Evolutionary conservation across 2,113 vertebrate species (phyloP), one percentile per base, ranked within the genome.

Genomic region (Meles meles): DNA sequence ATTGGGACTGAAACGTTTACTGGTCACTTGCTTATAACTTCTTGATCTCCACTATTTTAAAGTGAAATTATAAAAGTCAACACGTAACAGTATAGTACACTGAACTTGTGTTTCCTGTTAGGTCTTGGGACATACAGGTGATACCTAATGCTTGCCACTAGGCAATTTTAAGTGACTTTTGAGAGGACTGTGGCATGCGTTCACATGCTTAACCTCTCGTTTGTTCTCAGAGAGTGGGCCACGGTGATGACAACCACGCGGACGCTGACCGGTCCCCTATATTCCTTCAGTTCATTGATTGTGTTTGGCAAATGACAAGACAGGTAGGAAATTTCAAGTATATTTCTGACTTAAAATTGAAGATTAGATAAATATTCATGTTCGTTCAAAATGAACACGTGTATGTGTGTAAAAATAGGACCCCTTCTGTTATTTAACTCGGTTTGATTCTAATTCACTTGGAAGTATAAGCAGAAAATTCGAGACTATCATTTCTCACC

Each of bases 221-320:
- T 86, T 98, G 72, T 61, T 96, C 97, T 10, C 88, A 99, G 99
- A 98, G 99, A 18, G 99, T 99, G 29, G 99, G 99, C 69, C 99
- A 99, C 6, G 99, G 99, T 9, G 99, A 99, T 37, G 99, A 99
- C 92, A 99, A 99, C 97, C 99, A 99, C 0, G 99, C 99, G 0
- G 99, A 99, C 97, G 99, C 99, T 0, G 99, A 99, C 96, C 99
- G 99, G 44, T 99, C 99, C 0, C 99, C 99, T 14, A 99, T 99
- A 96, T 99, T 99, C 85, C 99, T 99, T 92, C 99, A 99, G 98
- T 99, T 99, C 98, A 99, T 99, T 4, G 99, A 99, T 97, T 99
- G 99, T 92, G 99, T 99, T 61, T 99, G 99, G 99, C 99, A 99
- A 98, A 99, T 99, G 99, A 99, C 99, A 93, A 99, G 99, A 97